phyloP scores from a whole-genome alignment of 2,888 invertebrate species.

The Apamea sordens region DNA sequence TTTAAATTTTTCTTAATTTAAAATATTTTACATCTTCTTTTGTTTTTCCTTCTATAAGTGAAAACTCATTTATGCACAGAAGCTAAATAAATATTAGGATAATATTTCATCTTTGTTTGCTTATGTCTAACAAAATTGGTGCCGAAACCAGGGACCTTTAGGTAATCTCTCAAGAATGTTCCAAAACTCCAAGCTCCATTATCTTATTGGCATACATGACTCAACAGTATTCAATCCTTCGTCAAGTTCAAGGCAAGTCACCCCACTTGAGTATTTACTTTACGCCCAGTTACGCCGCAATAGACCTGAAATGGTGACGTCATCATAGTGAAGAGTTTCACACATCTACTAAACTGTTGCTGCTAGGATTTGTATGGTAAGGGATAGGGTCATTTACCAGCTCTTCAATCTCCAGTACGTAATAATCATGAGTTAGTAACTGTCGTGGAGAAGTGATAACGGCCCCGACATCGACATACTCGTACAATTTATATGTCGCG shows the following conservation, averaged over 20 bases:
- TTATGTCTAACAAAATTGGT: too few species aligned
- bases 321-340: background rate
- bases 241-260: conserved; percentile 6
- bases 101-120: too few species aligned
- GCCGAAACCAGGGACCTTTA: too few species aligned
- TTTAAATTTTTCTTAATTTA: too few species aligned
- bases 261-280: conserved; percentile 19
- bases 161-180: background rate
- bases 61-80: too few species aligned
- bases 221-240: conserved; percentile 14
- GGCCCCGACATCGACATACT: too few species aligned
- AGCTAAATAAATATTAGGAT: too few species aligned
- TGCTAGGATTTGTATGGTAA: background rate
- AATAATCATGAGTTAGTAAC: background rate
- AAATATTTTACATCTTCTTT: too few species aligned
- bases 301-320: conserved; percentile 16
- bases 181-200: background rate
- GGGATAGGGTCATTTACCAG: background rate
- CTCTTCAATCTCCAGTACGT: background rate
- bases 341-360: conserved; percentile 14
- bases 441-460: background rate
- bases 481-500: background rate
- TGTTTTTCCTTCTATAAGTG: too few species aligned
- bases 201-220: conserved; percentile 14
- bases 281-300: conserved; percentile 3